Evolutionary conservation across 1,140 invertebrate species (phyloP).

Genomic region (Tetranychus urticae): DNA sequence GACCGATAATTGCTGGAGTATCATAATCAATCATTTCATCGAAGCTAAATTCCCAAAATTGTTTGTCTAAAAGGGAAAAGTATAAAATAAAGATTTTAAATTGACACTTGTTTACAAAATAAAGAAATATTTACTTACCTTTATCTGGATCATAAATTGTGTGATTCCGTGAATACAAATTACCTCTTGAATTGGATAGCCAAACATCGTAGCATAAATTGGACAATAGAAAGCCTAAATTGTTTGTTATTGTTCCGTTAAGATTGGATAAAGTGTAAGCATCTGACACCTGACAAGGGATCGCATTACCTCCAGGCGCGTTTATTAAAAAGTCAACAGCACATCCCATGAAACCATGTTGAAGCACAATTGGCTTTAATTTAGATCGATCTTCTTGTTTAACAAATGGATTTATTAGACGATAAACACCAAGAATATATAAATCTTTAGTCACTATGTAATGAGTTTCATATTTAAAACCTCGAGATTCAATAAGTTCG

Average conservation of each 20-base stretch:
- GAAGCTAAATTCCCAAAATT: slow-evolving; percentile 26
- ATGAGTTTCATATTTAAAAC: slow-evolving; percentile 6
- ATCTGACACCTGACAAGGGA: background rate
- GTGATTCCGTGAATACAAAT: slow-evolving; percentile 16
- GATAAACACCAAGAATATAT: slow-evolving; percentile 2
- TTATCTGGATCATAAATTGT: slow-evolving; percentile 20
- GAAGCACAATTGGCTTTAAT: slow-evolving; percentile 28
- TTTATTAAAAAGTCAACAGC: slow-evolving; percentile 20
- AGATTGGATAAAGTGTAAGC: background rate
- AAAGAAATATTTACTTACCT: slow-evolving; percentile 5
- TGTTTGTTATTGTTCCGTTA: background rate
- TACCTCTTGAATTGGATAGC: slow-evolving; percentile 19
- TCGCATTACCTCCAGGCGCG: background rate
- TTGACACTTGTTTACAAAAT: background rate
- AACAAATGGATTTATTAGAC: slow-evolving; percentile 6
- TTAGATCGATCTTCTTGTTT: background rate
- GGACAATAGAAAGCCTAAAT: slow-evolving; percentile 13
- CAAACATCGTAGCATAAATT: slow-evolving; percentile 20
- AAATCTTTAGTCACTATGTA: slow-evolving; percentile 5
- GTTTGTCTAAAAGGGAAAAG: background rate
- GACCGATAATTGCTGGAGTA: slow-evolving; percentile 37
- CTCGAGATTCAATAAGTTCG: slow-evolving; percentile 6
- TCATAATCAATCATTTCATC: slow-evolving; percentile 51
- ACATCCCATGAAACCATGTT: slow-evolving; percentile 48
- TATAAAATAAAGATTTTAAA: background rate